Conservation (phyloP, 1,140 invertebrate genomes). For the Drosophila carrolli region DNA sequence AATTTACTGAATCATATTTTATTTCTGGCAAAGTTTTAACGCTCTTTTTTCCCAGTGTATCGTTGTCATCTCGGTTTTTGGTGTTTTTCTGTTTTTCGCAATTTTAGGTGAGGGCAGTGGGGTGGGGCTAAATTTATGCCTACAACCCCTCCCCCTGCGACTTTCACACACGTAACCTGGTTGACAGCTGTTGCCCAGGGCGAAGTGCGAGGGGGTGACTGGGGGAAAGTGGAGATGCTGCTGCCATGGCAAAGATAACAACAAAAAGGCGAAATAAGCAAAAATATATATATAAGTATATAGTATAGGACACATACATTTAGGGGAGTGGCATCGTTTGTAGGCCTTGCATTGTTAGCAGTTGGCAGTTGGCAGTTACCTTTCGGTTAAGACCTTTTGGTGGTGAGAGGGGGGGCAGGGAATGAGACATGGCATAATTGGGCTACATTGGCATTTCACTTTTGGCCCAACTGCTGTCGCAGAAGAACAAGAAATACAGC, state of each 20-base stretch:
- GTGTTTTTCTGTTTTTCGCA: slow-evolving; percentile 33
- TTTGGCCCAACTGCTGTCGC: slow-evolving; percentile 63
- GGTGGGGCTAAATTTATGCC: slow-evolving; percentile 60
- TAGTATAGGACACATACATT: slow-evolving; percentile 20
- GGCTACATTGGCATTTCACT: slow-evolving; percentile 79
- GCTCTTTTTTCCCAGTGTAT: slow-evolving; percentile 1
- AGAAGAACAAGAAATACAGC: slow-evolving; percentile 12
- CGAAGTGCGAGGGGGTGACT: slow-evolving; percentile 24
- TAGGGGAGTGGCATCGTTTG: slow-evolving; percentile 57
- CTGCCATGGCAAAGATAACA: slow-evolving; percentile 63
- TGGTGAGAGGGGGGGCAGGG: neutral
- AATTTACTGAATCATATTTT: too few relatives aligned
- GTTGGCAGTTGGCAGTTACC: slow-evolving; percentile 74
- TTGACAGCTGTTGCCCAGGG: slow-evolving; percentile 75
- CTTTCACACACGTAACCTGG: slow-evolving; percentile 74
- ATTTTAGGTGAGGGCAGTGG: slow-evolving; percentile 14
- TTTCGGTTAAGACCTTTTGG: slow-evolving; percentile 40
- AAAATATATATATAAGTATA: slow-evolving; percentile 49
- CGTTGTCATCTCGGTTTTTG: slow-evolving; percentile 48
- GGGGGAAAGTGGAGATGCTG: slow-evolving; percentile 25
- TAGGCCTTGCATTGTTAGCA: slow-evolving; percentile 74
- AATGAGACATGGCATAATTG: slow-evolving; percentile 63
- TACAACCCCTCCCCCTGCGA: slow-evolving; percentile 5
- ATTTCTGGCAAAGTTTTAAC: neutral
- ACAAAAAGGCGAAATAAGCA: slow-evolving; percentile 72